Conservation (phyloP, 2,113 vertebrate species). For the Pteruthius melanotis region DNA sequence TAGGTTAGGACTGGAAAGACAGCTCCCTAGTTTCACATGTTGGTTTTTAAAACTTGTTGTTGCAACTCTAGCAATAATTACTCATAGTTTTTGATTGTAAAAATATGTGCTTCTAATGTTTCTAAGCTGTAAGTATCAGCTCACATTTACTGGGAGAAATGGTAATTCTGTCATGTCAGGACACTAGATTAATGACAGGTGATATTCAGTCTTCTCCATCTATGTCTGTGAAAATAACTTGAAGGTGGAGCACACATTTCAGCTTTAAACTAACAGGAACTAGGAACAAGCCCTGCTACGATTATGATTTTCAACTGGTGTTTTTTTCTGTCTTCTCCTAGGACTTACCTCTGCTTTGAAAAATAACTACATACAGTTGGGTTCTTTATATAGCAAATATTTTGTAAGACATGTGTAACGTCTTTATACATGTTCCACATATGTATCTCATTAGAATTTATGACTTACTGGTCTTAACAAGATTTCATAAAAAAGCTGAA, state of each 20-base stretch:
- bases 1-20: neutral
- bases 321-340: conserved; percentile 42
- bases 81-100: neutral
- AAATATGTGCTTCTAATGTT: conserved; percentile 11
- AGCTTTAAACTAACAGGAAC: neutral
- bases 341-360: conserved; percentile 59
- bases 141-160: neutral
- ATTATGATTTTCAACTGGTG: conserved; percentile 56
- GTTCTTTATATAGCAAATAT: conserved; percentile 53
- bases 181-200: neutral
- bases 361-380: conserved; percentile 43
- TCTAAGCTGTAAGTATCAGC: neutral
- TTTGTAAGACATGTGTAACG: conserved; percentile 63
- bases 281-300: conserved; percentile 35
- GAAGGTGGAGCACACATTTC: conserved; percentile 13
- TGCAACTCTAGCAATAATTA: neutral
- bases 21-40: neutral
- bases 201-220: conserved; percentile 15
- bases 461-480: conserved; percentile 69
- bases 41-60: neutral
- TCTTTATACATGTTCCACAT: conserved; percentile 63
- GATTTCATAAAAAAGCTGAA: conserved; percentile 68
- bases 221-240: conserved; percentile 45
- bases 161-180: conserved; percentile 30
- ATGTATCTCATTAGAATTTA: conserved; percentile 74